Evolutionary conservation across 2,888 invertebrate genomes (phyloP).

Genomic region (Drosophila rubida): DNA sequence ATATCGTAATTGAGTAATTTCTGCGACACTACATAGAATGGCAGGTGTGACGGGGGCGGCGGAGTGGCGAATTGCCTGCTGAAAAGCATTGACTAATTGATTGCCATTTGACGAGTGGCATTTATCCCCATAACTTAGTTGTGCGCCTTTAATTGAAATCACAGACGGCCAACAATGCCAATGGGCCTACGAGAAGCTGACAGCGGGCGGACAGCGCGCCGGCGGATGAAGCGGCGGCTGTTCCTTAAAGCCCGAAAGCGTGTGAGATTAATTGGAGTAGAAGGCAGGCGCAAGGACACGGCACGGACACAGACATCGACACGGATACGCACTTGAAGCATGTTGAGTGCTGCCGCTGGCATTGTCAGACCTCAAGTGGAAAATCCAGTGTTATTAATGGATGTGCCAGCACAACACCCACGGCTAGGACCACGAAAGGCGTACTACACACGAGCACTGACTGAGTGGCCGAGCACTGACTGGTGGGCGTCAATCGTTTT

Average conservation of each 20-base stretch:
- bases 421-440: slow-evolving; percentile 4
- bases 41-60: slow-evolving; percentile 1
- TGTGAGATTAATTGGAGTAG: slow-evolving; percentile 48
- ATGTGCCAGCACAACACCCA: slow-evolving; percentile 21
- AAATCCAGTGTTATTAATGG: slow-evolving; percentile 76
- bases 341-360: slow-evolving; percentile 37
- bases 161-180: slow-evolving; percentile 42
- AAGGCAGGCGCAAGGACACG: slow-evolving; percentile 1
- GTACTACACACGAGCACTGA: slow-evolving; percentile 9
- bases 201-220: neutral
- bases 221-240: neutral
- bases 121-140: slow-evolving; percentile 74
- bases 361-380: slow-evolving; percentile 53
- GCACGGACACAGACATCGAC: slow-evolving; percentile 19
- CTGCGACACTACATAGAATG: slow-evolving; percentile 8
- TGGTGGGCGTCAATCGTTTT: slow-evolving; percentile 41
- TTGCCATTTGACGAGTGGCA: slow-evolving; percentile 76
- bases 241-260: slow-evolving; percentile 34
- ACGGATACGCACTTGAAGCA: slow-evolving; percentile 44
- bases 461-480: slow-evolving; percentile 14
- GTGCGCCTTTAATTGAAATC: slow-evolving; percentile 73
- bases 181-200: neutral
- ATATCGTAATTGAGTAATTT: slow-evolving; percentile 79
- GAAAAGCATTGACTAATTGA: slow-evolving; percentile 72
- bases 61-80: neutral